These are phyloP conservation scores for Drosophila suzukii DNA, from an alignment of 1,140 invertebrate species.

Conservation along the genomic window DNA sequence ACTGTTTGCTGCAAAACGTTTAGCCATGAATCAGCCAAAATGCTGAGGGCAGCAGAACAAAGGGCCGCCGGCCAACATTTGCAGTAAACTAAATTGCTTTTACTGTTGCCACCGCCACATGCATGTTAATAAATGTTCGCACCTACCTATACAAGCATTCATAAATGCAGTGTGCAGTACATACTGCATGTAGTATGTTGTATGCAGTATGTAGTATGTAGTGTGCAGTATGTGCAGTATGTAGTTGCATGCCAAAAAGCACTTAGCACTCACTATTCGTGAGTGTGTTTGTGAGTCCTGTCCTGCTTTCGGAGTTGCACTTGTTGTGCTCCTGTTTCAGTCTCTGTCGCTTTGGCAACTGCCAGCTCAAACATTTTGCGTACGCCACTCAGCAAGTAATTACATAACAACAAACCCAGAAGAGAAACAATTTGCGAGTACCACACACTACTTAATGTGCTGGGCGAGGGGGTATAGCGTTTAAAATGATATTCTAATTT, in stretches of 20 bases:
- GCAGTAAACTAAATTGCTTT: conserved; percentile 81
- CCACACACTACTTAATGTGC: not conserved
- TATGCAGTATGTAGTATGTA: conserved; percentile 6
- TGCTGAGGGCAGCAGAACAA: conserved; percentile 54
- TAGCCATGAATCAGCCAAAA: conserved; percentile 81
- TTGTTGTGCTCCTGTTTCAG: conserved; percentile 32
- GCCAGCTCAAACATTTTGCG: conserved; percentile 74
- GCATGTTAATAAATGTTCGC: conserved; percentile 81
- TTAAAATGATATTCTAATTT: not conserved
- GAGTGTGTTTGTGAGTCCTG: conserved; percentile 10
- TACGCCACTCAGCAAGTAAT: conserved; percentile 73
- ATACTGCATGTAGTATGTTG: not conserved
- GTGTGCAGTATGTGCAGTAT: conserved; percentile 8
- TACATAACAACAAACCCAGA: conserved; percentile 62
- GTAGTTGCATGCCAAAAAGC: conserved; percentile 77
- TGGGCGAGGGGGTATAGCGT: not conserved
- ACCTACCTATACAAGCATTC: conserved; percentile 50
- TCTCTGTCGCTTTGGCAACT: conserved; percentile 49
- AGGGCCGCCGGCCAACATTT: conserved; percentile 62
- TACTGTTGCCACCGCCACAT: conserved; percentile 52
- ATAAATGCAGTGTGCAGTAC: conserved; percentile 27
- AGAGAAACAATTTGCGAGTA: conserved; percentile 7
- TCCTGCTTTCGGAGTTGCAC: conserved; percentile 16
- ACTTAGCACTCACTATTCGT: conserved; percentile 56
- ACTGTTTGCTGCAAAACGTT: conserved; percentile 72